These are phyloP conservation scores for Oreotrochilus melanogaster DNA, from an alignment of 2,113 vertebrate species.

Conservation along the genomic window DNA sequence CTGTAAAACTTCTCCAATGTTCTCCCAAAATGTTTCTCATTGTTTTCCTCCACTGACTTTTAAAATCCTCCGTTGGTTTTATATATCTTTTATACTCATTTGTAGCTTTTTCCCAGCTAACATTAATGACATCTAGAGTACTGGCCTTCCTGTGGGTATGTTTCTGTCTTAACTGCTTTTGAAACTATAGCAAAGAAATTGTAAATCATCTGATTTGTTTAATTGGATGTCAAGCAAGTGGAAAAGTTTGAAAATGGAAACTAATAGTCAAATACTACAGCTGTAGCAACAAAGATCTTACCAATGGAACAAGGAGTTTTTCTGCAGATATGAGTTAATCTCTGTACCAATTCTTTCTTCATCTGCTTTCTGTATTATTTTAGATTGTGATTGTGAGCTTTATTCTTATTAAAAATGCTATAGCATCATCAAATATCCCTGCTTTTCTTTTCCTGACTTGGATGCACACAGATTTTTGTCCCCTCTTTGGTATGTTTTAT, in stretches of 20 bases:
- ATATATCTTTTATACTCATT: background rate
- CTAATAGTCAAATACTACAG: background rate
- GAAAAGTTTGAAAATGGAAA: background rate
- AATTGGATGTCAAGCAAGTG: background rate
- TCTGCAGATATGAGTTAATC: background rate
- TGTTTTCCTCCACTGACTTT: background rate
- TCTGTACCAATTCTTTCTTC: background rate
- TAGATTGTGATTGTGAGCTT: background rate
- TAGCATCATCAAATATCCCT: background rate
- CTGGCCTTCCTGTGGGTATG: background rate
- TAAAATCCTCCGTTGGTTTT: background rate
- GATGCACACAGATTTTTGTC: background rate
- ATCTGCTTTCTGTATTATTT: background rate
- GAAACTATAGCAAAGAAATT: background rate
- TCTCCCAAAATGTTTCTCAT: background rate
- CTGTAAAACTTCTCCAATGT: background rate
- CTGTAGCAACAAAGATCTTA: background rate
- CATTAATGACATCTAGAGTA: background rate
- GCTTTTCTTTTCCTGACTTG: background rate
- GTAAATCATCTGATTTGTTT: background rate
- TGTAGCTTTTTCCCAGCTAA: background rate
- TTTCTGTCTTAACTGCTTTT: background rate
- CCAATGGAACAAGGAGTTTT: accelerated
- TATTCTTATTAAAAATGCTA: background rate
- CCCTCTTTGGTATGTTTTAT: accelerated